Percentiles rank a stretch among this genome's conserved stretches.
These are phyloP conservation scores for Seira ritae DNA, from an alignment of 2,888 invertebrate species.

Conservation along the genomic window DNA sequence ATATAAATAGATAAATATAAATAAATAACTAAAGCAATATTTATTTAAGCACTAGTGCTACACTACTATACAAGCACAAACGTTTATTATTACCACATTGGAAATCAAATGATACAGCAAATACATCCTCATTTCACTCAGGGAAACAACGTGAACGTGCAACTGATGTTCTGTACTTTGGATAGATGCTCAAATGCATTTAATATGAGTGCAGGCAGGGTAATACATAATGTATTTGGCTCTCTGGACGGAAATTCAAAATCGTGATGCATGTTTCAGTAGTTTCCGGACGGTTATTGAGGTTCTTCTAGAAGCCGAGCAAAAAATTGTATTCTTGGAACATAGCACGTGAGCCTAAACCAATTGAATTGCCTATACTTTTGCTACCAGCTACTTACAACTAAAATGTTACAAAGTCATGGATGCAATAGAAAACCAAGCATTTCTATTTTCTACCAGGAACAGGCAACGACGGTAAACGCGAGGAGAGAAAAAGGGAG, in stretches of 20 bases:
- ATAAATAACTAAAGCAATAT: too few species aligned
- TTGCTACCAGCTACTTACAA: conserved; percentile 12
- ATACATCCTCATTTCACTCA: neutral
- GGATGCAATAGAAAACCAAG: conserved; percentile 48
- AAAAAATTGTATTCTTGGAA: neutral
- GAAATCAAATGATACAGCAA: neutral
- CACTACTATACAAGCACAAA: too few species aligned
- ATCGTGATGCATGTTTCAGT: neutral
- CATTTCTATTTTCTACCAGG: neutral
- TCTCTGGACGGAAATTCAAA: neutral
- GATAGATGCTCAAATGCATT: neutral
- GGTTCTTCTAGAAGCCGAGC: neutral
- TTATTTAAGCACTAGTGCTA: too few species aligned
- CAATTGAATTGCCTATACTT: conserved; percentile 5
- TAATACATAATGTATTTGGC: conserved; percentile 21
- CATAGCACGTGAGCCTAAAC: neutral
- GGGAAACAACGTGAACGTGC: neutral
- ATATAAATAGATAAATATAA: too few species aligned
- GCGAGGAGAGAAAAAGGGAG: conserved; percentile 30
- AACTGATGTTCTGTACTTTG: neutral
- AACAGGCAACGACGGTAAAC: conserved; percentile 8
- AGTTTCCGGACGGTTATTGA: neutral
- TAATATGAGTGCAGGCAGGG: conserved; percentile 16
- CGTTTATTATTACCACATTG: neutral
- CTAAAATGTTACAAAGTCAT: conserved; percentile 43